phyloP scores from a whole-genome alignment of 2,888 invertebrate genomes.

The Strigamia transsilvanica region DNA sequence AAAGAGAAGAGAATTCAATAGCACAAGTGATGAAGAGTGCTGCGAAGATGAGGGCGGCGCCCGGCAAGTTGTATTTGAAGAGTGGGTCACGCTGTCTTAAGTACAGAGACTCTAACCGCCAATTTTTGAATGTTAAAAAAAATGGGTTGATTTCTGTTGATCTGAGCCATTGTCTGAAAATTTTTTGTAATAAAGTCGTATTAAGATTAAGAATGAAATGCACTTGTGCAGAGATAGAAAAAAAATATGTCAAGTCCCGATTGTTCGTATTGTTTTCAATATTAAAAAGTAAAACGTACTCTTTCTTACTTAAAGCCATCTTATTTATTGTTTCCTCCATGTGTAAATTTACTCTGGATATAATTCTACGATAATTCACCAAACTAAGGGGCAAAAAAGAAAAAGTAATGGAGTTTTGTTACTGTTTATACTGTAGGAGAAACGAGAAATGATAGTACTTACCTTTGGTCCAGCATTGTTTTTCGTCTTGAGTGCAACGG shows the following conservation, averaged over 20 bases:
- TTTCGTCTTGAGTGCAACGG: slow-evolving; percentile 9
- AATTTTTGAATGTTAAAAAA: slow-evolving; percentile 73
- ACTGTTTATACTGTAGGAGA: not conserved
- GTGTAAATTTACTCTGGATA: slow-evolving; percentile 71
- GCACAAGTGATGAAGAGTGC: slow-evolving; percentile 66
- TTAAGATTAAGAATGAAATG: slow-evolving; percentile 52
- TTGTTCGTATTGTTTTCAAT: slow-evolving; percentile 2
- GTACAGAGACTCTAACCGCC: slow-evolving; percentile 76
- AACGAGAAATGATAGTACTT: not conserved
- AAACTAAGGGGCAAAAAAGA: slow-evolving; percentile 53
- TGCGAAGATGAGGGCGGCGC: slow-evolving; percentile 69
- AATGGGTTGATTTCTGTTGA: slow-evolving; percentile 68
- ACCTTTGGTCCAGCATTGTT: slow-evolving; percentile 31
- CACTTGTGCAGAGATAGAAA: slow-evolving; percentile 38
- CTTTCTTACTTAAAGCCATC: slow-evolving; percentile 82
- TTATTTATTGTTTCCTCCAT: slow-evolving; percentile 83
- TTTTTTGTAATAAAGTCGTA: slow-evolving; percentile 57
- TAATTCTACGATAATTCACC: slow-evolving; percentile 59
- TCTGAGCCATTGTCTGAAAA: slow-evolving; percentile 74
- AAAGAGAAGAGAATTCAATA: slow-evolving; percentile 62
- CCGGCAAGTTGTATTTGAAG: slow-evolving; percentile 80
- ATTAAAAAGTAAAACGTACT: slow-evolving; percentile 67
- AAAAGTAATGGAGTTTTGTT: not conserved
- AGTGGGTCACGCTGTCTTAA: slow-evolving; percentile 80
- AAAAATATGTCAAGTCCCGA: slow-evolving; percentile 54